Conservation (phyloP, 1,140 invertebrate genomes). For the Diorhabda elongata region DNA sequence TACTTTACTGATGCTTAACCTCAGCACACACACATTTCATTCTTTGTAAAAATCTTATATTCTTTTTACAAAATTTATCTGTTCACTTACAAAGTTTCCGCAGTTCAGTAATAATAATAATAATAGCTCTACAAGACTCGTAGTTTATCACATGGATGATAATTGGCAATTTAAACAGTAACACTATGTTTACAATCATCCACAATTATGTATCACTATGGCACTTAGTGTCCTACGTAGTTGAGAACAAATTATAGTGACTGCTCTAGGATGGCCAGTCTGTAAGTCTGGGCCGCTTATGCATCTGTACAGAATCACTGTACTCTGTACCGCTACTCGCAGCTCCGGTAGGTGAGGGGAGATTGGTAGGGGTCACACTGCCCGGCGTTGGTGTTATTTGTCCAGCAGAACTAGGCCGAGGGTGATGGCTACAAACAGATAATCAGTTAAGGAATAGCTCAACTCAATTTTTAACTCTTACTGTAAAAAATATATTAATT, state of each 20-base stretch:
- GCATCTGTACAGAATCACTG: constrained; percentile 69
- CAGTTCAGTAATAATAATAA: constrained; percentile 30
- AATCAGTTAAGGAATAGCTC: no score
- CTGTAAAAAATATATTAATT: no score
- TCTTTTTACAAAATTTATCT: constrained; percentile 32
- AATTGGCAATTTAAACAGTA: constrained; percentile 42
- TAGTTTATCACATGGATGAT: constrained; percentile 49
- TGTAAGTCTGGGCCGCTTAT: constrained; percentile 74
- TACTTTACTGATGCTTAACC: constrained; percentile 22
- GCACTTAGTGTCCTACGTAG: constrained; percentile 38
- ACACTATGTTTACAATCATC: constrained; percentile 34
- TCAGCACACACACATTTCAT: constrained; percentile 34
- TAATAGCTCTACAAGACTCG: constrained; percentile 39
- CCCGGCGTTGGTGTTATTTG: constrained; percentile 60
- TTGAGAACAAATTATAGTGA: constrained; percentile 7
- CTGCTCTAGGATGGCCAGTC: constrained; percentile 80
- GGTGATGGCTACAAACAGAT: constrained; percentile 37
- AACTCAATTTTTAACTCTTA: no score
- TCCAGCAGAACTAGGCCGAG: constrained; percentile 53
- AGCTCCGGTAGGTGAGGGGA: constrained; percentile 64
- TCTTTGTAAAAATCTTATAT: constrained; percentile 35
- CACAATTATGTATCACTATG: constrained; percentile 45
- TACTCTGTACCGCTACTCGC: constrained; percentile 52
- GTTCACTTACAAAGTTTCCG: constrained; percentile 36
- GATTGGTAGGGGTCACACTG: constrained; percentile 71